Conservation (phyloP, 1,140 invertebrate species). For the Drosophila pseudoobscura region DNA sequence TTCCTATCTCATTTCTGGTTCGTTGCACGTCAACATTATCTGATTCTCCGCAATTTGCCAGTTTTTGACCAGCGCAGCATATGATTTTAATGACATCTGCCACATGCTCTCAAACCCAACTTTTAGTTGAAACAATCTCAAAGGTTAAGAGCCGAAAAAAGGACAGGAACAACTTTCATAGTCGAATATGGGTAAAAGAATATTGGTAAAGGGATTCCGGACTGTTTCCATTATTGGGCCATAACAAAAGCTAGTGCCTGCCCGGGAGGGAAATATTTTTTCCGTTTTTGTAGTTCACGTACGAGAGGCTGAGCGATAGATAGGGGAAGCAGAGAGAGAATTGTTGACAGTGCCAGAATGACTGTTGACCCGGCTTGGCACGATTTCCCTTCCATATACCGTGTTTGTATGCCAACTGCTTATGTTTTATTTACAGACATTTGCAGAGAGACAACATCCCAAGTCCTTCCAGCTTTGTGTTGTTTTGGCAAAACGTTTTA, state of each 20-base stretch:
- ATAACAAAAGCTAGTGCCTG: slow-evolving; percentile 26
- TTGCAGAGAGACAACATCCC: slow-evolving; percentile 34
- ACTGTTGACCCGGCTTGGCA: slow-evolving; percentile 37
- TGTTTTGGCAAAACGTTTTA: slow-evolving; percentile 42
- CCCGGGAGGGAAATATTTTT: slow-evolving; percentile 29
- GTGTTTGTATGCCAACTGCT: slow-evolving; percentile 46
- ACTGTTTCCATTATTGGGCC: slow-evolving; percentile 33
- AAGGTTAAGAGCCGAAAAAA: slow-evolving; percentile 25
- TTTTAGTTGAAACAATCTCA: slow-evolving; percentile 27
- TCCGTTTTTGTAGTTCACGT: slow-evolving; percentile 25
- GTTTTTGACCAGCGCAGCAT: slow-evolving; percentile 69
- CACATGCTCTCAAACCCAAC: slow-evolving; percentile 24
- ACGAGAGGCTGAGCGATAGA: slow-evolving; percentile 3
- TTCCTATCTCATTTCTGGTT: slow-evolving; percentile 10
- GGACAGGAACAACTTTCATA: slow-evolving; percentile 12
- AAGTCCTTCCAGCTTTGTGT: neutral
- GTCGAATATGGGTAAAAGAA: neutral
- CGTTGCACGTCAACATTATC: slow-evolving; percentile 18
- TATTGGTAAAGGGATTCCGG: slow-evolving; percentile 40
- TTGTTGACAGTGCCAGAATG: slow-evolving; percentile 24
- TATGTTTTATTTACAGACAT: slow-evolving; percentile 48
- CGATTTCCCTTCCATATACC: slow-evolving; percentile 38
- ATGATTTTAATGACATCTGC: slow-evolving; percentile 69
- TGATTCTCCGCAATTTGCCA: slow-evolving; percentile 17
- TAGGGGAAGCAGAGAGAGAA: neutral